A percentile compares a stretch with the other conserved stretches of the same genome.
These are phyloP conservation scores for Melipona quadrifasciata DNA, from an alignment of 1,140 invertebrate species.

Conservation along the genomic window DNA sequence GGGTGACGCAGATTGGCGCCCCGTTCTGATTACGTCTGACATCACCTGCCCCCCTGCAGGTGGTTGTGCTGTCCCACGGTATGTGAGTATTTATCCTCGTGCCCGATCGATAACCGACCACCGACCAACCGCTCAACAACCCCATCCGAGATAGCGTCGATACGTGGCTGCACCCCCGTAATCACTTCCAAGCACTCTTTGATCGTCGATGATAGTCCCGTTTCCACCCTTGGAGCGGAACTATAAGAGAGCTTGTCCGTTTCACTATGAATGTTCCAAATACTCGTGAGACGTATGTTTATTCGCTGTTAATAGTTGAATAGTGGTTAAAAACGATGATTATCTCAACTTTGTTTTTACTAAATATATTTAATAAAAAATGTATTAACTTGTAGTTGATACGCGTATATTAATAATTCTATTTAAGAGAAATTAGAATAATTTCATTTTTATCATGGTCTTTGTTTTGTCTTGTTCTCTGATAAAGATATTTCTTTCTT, in stretches of 20 bases:
- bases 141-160: conserved; percentile 29
- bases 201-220: conserved; percentile 21
- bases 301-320: neutral
- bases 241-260: neutral
- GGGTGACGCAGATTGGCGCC: conserved; percentile 71
- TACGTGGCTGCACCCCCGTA: conserved; percentile 40
- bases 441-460: neutral
- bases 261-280: neutral
- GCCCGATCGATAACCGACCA: conserved; percentile 61
- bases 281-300: neutral
- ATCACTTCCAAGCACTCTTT: conserved; percentile 26
- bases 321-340: too few relatives aligned
- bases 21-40: conserved; percentile 71
- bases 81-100: conserved; percentile 70
- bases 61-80: conserved; percentile 69
- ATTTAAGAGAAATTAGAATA: neutral
- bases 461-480: neutral
- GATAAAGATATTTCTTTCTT: neutral
- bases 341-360: too few relatives aligned
- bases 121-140: conserved; percentile 48
- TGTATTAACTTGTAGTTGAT: too few relatives aligned
- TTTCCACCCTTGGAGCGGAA: neutral
- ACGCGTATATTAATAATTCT: neutral
- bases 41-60: conserved; percentile 79
- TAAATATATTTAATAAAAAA: neutral